Evolutionary conservation across 2,888 invertebrate genomes (phyloP).

Genomic region (Terebella lapidaria): DNA sequence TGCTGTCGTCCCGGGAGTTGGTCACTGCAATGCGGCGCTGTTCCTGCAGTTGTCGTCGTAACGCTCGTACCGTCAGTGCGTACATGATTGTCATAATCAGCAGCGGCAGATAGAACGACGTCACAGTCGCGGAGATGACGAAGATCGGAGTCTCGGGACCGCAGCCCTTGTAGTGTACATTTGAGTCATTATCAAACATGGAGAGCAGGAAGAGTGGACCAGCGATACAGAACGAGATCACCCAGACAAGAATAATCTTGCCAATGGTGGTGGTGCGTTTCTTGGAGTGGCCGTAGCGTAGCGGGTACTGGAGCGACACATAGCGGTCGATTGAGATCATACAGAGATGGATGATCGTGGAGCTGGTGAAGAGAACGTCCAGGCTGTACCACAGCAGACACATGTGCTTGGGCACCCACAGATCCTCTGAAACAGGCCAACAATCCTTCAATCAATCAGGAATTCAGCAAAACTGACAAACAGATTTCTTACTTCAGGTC

Average conservation of each 20-base stretch:
- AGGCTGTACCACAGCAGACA: constrained; percentile 32
- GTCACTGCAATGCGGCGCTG: constrained; percentile 19
- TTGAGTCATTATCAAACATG: constrained; percentile 20
- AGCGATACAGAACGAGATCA: constrained; percentile 29
- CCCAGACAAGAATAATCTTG: constrained; percentile 30
- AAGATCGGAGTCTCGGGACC: constrained; percentile 32
- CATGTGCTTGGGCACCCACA: constrained; percentile 25
- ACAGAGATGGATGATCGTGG: constrained; percentile 31
- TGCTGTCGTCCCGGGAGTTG: constrained; percentile 4
- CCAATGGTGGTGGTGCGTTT: constrained; percentile 24
- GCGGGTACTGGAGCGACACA: constrained; percentile 29
- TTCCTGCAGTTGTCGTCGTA: constrained; percentile 21
- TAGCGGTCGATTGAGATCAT: constrained; percentile 34
- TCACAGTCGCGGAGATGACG: constrained; percentile 29
- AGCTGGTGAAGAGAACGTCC: constrained; percentile 33
- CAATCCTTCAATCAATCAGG: too few species aligned
- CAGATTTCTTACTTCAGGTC: too few species aligned
- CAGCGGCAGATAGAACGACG: constrained; percentile 31
- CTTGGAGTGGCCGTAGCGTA: constrained; percentile 27
- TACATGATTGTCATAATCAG: constrained; percentile 34
- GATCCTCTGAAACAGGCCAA: constrained; percentile 16
- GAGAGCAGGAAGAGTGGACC: constrained; percentile 30
- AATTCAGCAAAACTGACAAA: too few species aligned
- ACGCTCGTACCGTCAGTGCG: constrained; percentile 29
- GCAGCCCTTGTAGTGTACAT: constrained; percentile 26